phyloP scores from a whole-genome alignment of 2,797 vertebrate genomes.

The Eutrigla gurnardus region DNA sequence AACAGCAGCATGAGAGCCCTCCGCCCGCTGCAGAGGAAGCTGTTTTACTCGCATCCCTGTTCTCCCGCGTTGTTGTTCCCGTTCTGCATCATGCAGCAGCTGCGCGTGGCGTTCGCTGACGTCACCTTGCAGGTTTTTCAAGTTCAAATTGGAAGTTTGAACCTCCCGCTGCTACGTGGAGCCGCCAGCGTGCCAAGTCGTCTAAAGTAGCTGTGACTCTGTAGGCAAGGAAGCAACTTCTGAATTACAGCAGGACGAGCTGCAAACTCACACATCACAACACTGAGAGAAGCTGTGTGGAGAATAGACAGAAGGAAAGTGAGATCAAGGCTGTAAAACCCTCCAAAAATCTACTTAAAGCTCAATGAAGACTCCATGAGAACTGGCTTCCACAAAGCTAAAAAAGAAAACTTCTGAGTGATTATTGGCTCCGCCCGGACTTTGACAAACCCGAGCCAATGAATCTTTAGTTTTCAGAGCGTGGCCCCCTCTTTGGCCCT shows the following conservation, averaged over 20 bases:
- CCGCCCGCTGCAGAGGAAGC: not conserved
- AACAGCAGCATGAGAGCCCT: not conserved
- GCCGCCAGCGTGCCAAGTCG: not conserved
- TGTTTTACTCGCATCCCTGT: not conserved
- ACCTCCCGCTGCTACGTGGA: not conserved
- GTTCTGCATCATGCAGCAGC: not conserved
- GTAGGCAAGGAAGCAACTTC: not conserved
- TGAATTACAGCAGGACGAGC: not conserved
- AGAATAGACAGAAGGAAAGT: not conserved
- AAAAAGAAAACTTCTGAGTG: slow-evolving; percentile 11
- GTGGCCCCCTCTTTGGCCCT: slow-evolving; percentile 2
- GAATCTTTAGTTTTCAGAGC: slow-evolving; percentile 23
- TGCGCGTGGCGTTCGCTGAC: slow-evolving; percentile 1
- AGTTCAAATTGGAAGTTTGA: slow-evolving; percentile 4
- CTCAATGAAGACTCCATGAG: not conserved
- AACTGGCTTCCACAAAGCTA: slow-evolving; percentile 6
- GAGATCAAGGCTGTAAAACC: not conserved
- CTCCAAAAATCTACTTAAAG: slow-evolving; percentile 2
- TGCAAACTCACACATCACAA: not conserved
- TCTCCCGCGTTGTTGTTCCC: not conserved
- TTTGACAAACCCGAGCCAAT: slow-evolving; percentile 1
- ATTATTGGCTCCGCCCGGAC: slow-evolving; percentile 22
- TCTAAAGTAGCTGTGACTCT: not conserved
- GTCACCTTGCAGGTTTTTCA: not conserved
- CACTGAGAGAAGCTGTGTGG: not conserved